Evolutionary conservation across 2,113 vertebrate genomes (phyloP).

Genomic region (Nematolebias whitei): DNA sequence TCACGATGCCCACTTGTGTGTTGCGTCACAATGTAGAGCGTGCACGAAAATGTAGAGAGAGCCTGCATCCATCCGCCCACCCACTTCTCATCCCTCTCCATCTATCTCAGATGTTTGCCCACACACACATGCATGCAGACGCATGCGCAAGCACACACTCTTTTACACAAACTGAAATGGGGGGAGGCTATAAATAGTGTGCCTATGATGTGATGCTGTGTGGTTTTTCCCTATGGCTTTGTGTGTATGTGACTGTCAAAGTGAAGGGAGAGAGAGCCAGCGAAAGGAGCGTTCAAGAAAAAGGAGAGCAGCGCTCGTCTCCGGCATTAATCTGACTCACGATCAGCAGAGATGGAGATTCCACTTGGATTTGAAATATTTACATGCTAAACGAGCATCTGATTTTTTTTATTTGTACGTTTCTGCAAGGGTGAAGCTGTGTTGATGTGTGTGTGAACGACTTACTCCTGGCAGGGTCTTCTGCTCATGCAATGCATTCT

Average conservation of each 20-base stretch:
- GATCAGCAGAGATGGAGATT: slow-evolving; percentile 51
- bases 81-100: slow-evolving; percentile 39
- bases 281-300: slow-evolving; percentile 36
- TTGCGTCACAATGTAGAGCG: slow-evolving; percentile 22
- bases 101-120: slow-evolving; percentile 47
- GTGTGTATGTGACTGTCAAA: slow-evolving; percentile 61
- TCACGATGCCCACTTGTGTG: slow-evolving; percentile 31
- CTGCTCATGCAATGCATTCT: slow-evolving; percentile 91
- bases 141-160: slow-evolving; percentile 29
- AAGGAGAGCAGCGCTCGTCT: slow-evolving; percentile 32
- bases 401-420: neutral
- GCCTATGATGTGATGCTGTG: slow-evolving; percentile 73
- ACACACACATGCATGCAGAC: slow-evolving; percentile 29
- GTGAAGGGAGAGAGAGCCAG: slow-evolving; percentile 43
- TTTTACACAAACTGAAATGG: slow-evolving; percentile 67
- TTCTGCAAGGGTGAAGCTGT: slow-evolving; percentile 35
- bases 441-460: slow-evolving; percentile 49
- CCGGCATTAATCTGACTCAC: slow-evolving; percentile 45
- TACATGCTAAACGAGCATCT: slow-evolving; percentile 38
- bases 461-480: slow-evolving; percentile 93
- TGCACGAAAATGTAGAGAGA: slow-evolving; percentile 59
- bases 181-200: slow-evolving; percentile 77
- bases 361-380: slow-evolving; percentile 60
- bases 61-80: slow-evolving; percentile 47
- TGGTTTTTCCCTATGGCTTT: slow-evolving; percentile 76